Evolutionary conservation across 2,888 invertebrate genomes (phyloP), one percentile per base, ranked within the genome.

Genomic region (Glyphotaelius pellucidus): DNA sequence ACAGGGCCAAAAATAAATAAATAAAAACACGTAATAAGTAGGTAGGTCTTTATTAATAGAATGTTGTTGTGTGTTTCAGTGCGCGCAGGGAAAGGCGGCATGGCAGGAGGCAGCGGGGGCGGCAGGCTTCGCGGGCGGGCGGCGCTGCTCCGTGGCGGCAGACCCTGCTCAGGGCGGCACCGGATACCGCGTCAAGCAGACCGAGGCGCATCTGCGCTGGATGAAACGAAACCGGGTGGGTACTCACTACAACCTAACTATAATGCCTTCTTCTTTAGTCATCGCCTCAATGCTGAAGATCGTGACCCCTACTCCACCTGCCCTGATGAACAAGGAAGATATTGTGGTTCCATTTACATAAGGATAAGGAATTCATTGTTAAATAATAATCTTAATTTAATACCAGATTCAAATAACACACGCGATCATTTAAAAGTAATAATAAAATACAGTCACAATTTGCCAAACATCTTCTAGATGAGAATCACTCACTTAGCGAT

Each of bases 181-280:
- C 95, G 96, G 96, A 94, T 97, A 97, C 95, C 96, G 96, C 94
- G 95, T 96, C 94, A 96, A 96, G 94, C 96, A 97, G 94, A 96
- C 96, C 94, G 97, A 97, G 94, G 97, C 97, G 86, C 97, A 97
- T 94, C 97, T 97, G 94, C 96, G 97, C 96, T 98, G 98, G 98
- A 98, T 98, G 96, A 98, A 98, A 95, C 97, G 98, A 95, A 98
- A 98, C 96, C 97, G 98, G 97, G 98, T 98, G 96, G 96, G 95
- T 93, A 96, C n/a, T 79, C 84, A 12, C 95, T 94, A 47, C 25
- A n/a, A 19, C 42, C 52, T 42, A 88, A 88, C 67, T 12, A 25
- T 19, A 86, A 9, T 85, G 15, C n/a, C 15, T n/a, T 86, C n/a
- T 32, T 35, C 35, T 67, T 19, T 4, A 67, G 25, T 67, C 19